Percentiles rank a stretch among this genome's conserved stretches.
phyloP scores from a whole-genome alignment of 2,888 invertebrate genomes.

The Meteorus colon region DNA sequence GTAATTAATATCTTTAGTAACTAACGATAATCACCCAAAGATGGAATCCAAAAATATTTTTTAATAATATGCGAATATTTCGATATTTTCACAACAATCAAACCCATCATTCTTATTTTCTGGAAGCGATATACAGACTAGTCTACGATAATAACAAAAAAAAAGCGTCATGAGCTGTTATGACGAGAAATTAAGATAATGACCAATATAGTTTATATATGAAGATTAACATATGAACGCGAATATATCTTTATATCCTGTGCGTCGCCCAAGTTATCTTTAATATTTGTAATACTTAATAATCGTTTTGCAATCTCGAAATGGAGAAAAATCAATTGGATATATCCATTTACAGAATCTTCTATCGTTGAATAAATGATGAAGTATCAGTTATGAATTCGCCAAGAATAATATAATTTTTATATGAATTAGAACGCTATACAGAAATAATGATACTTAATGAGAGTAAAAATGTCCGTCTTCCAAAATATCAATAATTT shows the following conservation, averaged over 20 bases:
- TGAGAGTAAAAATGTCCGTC: not conserved
- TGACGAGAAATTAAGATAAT: slow-evolving; percentile 44
- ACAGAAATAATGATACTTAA: not conserved
- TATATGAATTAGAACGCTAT: not conserved
- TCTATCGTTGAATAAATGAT: not conserved
- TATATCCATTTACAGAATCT: not conserved
- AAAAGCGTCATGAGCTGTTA: slow-evolving; percentile 47
- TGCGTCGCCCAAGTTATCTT: not conserved
- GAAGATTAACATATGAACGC: slow-evolving; percentile 44
- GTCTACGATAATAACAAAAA: slow-evolving; percentile 41
- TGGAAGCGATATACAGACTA: slow-evolving; percentile 20
- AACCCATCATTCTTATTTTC: slow-evolving; percentile 20
- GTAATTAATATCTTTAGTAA: slow-evolving; percentile 43
- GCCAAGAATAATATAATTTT: not conserved
- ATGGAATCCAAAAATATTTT: slow-evolving; percentile 70
- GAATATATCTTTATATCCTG: slow-evolving; percentile 44
- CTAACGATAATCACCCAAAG: slow-evolving; percentile 66
- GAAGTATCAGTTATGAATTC: not conserved
- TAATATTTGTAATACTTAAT: slow-evolving; percentile 5
- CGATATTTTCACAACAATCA: slow-evolving; percentile 58
- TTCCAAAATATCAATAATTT: not conserved
- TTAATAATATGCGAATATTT: slow-evolving; percentile 60
- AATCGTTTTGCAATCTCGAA: not conserved
- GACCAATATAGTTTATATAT: slow-evolving; percentile 46
- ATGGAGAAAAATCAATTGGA: not conserved